Percentiles rank a stretch among this genome's conserved stretches.
These are phyloP conservation scores for Psilopsiagon aymara DNA, from an alignment of 2,113 vertebrate species.

Conservation along the genomic window DNA sequence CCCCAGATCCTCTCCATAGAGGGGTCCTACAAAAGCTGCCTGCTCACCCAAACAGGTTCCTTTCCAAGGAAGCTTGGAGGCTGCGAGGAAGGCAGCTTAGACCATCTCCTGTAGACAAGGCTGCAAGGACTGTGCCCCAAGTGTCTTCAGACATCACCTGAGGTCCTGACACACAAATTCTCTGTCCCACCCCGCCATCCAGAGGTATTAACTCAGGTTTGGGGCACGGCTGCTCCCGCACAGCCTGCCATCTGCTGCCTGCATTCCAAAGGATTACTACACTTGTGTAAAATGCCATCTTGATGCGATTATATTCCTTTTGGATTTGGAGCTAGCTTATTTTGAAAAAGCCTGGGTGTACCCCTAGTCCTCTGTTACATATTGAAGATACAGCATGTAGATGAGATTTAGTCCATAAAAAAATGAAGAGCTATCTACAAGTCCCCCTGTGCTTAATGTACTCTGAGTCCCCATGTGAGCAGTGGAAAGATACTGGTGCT, in stretches of 20 bases:
- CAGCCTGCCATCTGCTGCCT: background rate
- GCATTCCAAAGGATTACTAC: background rate
- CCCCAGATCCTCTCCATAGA: background rate
- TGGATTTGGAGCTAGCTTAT: background rate
- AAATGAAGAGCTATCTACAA: background rate
- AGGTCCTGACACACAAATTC: background rate
- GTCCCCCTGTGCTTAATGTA: background rate
- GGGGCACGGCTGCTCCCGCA: background rate
- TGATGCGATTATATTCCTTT: background rate
- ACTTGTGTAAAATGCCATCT: background rate
- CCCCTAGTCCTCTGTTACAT: background rate
- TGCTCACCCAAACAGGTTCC: background rate
- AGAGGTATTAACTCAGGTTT: background rate
- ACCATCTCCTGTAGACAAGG: background rate
- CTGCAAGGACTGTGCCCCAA: background rate
- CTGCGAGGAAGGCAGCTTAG: background rate
- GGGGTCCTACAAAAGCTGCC: background rate
- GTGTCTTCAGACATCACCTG: background rate
- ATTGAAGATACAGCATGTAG: background rate
- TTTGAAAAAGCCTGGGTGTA: background rate
- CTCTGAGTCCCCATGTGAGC: background rate
- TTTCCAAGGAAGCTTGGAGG: background rate
- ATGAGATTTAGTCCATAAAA: background rate
- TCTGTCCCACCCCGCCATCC: background rate
- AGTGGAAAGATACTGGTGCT: background rate